Percentiles rank a stretch among this genome's conserved stretches.
Conservation (phyloP, 2,888 invertebrate genomes). For the Ethmia dodecea region DNA sequence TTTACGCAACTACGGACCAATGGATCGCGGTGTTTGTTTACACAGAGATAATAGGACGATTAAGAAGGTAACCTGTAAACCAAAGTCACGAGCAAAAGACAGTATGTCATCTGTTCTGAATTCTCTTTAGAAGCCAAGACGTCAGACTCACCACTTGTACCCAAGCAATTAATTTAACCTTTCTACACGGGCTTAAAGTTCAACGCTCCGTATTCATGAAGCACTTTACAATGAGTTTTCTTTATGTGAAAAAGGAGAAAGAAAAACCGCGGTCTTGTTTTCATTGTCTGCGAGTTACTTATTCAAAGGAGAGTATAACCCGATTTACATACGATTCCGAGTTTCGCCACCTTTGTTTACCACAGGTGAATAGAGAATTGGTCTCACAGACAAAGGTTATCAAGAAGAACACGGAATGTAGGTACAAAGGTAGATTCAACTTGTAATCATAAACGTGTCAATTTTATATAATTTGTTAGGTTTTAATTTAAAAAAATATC, state of each 20-base stretch:
- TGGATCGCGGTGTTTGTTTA: no score
- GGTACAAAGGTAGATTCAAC: no score
- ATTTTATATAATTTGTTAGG: no score
- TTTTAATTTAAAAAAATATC: no score
- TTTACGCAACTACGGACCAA: no score
- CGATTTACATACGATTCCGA: slow-evolving; percentile 48
- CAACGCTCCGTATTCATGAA: slow-evolving; percentile 33
- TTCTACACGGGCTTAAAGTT: slow-evolving; percentile 22
- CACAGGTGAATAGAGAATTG: slow-evolving; percentile 26
- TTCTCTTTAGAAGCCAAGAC: slow-evolving; percentile 21
- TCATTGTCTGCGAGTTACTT: slow-evolving; percentile 38
- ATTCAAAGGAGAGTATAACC: slow-evolving; percentile 48
- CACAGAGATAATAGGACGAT: no score
- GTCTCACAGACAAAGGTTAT: slow-evolving; percentile 40
- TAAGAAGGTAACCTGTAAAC: no score
- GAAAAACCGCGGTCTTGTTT: slow-evolving; percentile 27
- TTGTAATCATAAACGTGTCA: no score
- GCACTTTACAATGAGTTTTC: slow-evolving; percentile 29
- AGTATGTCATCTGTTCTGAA: slow-evolving; percentile 20
- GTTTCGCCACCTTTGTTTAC: slow-evolving; percentile 46
- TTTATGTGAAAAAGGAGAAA: slow-evolving; percentile 22
- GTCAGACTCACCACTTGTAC: slow-evolving; percentile 21
- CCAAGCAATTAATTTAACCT: slow-evolving; percentile 20
- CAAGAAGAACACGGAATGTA: no score
- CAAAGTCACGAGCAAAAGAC: no score